phyloP scores from a whole-genome alignment of 2,797 vertebrate species.

The Sebastes itinus region DNA sequence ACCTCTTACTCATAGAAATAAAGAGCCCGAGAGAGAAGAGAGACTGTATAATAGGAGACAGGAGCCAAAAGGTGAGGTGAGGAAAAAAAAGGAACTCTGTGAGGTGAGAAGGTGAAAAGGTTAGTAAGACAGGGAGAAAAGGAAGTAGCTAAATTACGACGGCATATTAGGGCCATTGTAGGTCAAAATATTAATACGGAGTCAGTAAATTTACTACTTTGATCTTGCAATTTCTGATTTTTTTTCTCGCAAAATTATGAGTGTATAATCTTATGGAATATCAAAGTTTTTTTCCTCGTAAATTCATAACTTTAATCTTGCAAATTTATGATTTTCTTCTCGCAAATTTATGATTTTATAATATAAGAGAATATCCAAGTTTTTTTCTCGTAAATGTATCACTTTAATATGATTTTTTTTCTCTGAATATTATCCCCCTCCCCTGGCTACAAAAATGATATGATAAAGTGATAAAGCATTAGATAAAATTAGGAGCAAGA shows the following conservation, averaged over 20 bases:
- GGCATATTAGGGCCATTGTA: too few species aligned
- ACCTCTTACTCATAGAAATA: constrained; percentile 17
- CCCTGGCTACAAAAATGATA: background rate
- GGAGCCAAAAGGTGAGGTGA: constrained; percentile 8
- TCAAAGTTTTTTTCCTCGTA: too few species aligned
- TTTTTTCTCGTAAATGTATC: background rate
- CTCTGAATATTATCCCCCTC: background rate
- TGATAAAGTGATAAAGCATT: background rate
- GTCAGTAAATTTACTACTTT: too few species aligned
- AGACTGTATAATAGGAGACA: background rate
- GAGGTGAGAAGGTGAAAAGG: constrained; percentile 9
- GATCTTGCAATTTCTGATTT: too few species aligned
- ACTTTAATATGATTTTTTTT: background rate
- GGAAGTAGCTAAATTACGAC: background rate
- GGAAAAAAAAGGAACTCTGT: background rate
- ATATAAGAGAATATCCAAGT: too few species aligned
- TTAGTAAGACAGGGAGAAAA: background rate
- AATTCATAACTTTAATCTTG: too few species aligned
- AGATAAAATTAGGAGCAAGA: constrained; percentile 13
- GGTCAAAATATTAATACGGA: too few species aligned
- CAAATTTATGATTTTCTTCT: too few species aligned
- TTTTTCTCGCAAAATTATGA: too few species aligned
- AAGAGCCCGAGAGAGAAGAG: background rate
- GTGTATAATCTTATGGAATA: too few species aligned
- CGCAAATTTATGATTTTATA: too few species aligned